Evolutionary conservation across 2,888 invertebrate genomes (phyloP).

Genomic region (Tenthredo mesomela): DNA sequence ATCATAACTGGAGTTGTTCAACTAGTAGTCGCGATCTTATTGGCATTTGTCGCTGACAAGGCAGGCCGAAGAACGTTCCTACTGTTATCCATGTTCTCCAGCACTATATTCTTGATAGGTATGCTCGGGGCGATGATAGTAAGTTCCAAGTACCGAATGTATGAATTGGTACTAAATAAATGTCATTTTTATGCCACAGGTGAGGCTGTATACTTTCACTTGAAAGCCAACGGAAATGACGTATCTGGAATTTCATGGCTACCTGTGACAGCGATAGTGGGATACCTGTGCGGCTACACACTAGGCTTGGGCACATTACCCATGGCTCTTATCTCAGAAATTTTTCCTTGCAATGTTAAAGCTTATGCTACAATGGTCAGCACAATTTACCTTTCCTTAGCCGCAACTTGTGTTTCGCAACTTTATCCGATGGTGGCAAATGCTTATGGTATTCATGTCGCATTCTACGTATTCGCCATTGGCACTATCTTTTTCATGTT

Average conservation of each 20-base stretch:
- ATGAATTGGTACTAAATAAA: not conserved
- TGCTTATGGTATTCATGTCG: constrained; percentile 43
- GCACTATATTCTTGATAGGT: constrained; percentile 25
- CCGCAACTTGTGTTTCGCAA: constrained; percentile 50
- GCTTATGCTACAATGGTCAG: constrained; percentile 56
- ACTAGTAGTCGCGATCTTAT: not conserved
- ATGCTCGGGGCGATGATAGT: not conserved
- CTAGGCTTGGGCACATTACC: constrained; percentile 58
- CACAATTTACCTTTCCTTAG: constrained; percentile 53
- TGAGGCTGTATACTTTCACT: constrained; percentile 37
- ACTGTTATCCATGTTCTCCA: constrained; percentile 64
- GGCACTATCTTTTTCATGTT: constrained; percentile 33
- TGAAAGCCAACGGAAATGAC: not conserved
- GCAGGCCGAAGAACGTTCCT: constrained; percentile 57
- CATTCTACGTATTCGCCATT: constrained; percentile 57
- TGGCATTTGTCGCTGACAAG: constrained; percentile 50
- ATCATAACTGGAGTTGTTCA: constrained; percentile 46
- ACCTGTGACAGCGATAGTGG: constrained; percentile 47
- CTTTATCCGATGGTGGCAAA: constrained; percentile 52
- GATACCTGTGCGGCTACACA: constrained; percentile 20
- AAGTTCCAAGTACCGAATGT: not conserved
- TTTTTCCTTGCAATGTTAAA: constrained; percentile 59
- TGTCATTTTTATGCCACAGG: not conserved
- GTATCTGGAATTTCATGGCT: not conserved
- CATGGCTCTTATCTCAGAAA: constrained; percentile 57